Percentiles rank a stretch among this genome's conserved stretches.
Evolutionary conservation across 2,797 vertebrate genomes (phyloP).

Genomic region (Momotus momota): DNA sequence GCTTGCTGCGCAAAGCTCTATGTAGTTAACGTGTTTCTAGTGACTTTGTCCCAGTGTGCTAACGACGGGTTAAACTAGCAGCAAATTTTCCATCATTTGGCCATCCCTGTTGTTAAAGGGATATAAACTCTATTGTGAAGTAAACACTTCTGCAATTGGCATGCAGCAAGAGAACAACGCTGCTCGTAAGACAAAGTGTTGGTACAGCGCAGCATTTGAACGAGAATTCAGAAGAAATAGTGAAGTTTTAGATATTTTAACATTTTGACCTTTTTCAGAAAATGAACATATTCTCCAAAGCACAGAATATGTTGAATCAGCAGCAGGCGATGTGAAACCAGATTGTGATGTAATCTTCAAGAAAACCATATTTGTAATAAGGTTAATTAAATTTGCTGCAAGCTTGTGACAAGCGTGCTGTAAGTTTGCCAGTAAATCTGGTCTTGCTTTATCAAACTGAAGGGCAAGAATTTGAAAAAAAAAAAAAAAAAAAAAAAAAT

Average conservation of each 20-base stretch:
- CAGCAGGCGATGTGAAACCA: slow-evolving; percentile 69
- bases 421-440: slow-evolving; percentile 78
- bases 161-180: background rate
- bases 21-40: background rate
- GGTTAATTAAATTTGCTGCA: slow-evolving; percentile 82
- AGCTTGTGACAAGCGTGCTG: slow-evolving; percentile 75
- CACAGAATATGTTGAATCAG: slow-evolving; percentile 72
- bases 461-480: slow-evolving; percentile 58
- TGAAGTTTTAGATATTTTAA: slow-evolving; percentile 67
- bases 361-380: slow-evolving; percentile 81
- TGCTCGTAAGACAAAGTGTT: background rate
- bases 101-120: background rate
- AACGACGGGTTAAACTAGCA: slow-evolving; percentile 18
- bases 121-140: background rate
- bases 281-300: slow-evolving; percentile 74
- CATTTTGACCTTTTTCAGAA: slow-evolving; percentile 75
- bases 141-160: background rate
- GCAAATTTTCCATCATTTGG: background rate
- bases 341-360: slow-evolving; percentile 79
- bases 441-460: slow-evolving; percentile 75
- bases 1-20: background rate
- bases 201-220: background rate
- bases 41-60: background rate
- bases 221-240: background rate
- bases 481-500: background rate